Conservation (phyloP, 2,797 vertebrate species). For the Podarcis siculus region DNA sequence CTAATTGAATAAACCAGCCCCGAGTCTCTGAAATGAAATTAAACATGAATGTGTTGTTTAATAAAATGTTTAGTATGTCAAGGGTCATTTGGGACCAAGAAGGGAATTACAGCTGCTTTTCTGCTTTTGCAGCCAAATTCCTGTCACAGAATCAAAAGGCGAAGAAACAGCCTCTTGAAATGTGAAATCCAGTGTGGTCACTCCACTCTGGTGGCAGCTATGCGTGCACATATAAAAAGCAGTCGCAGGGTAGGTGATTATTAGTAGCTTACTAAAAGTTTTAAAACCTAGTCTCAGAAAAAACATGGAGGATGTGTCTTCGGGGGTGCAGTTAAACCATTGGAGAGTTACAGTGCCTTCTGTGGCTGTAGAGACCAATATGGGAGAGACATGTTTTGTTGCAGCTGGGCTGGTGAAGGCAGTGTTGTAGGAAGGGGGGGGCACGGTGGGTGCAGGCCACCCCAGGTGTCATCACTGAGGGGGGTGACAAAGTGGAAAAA, state of each 20-base stretch:
- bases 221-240: not conserved
- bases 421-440: too few species aligned
- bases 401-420: too few species aligned
- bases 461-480: too few species aligned
- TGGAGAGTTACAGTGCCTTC: too few species aligned
- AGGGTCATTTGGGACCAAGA: not conserved
- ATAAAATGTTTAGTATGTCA: conserved; percentile 8
- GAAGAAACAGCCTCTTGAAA: not conserved
- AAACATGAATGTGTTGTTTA: conserved; percentile 1
- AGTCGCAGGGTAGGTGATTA: not conserved
- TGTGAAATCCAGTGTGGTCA: not conserved
- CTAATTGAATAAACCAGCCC: not conserved
- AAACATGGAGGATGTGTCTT: too few species aligned
- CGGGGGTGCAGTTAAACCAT: too few species aligned
- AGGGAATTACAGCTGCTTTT: conserved; percentile 5
- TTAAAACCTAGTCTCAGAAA: not conserved
- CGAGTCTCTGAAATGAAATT: not conserved
- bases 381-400: too few species aligned
- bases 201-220: not conserved
- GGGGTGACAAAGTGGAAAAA: too few species aligned
- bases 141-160: not conserved
- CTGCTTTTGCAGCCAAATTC: not conserved
- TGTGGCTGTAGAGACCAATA: too few species aligned
- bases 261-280: not conserved
- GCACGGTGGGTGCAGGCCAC: too few species aligned